A percentile compares a stretch with the other conserved stretches of the same genome.
Evolutionary conservation across 2,797 vertebrate genomes (phyloP).

Genomic region (Bradypodion ventrale): DNA sequence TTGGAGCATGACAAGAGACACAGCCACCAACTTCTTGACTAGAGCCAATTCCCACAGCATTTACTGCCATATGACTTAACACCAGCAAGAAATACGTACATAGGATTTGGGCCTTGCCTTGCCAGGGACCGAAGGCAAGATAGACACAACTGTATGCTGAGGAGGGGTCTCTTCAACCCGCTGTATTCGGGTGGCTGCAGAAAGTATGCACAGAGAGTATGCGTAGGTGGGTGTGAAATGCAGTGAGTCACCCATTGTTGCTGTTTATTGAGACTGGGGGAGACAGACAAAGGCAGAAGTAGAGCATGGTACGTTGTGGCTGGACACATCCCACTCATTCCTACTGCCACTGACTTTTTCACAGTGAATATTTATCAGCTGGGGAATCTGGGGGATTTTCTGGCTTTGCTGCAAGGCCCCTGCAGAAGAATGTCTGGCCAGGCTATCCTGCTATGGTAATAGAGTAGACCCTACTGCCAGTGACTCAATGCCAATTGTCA

Average conservation of each 20-base stretch:
- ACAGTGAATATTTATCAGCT: neutral
- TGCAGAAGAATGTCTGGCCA: too few species aligned
- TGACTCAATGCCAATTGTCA: too few species aligned
- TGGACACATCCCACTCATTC: neutral
- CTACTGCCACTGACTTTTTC: neutral
- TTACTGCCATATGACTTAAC: too few species aligned
- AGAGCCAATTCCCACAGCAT: too few species aligned
- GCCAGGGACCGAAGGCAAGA: constrained; percentile 13
- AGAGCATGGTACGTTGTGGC: constrained; percentile 35
- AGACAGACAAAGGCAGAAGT: constrained; percentile 10
- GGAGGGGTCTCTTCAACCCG: constrained; percentile 11
- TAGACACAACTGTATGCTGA: constrained; percentile 32
- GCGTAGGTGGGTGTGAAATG: constrained; percentile 70
- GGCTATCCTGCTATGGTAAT: too few species aligned
- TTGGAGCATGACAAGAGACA: too few species aligned
- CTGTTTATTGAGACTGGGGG: constrained; percentile 47
- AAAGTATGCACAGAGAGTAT: constrained; percentile 46
- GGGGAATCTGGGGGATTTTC: neutral
- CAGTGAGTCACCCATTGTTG: constrained; percentile 21
- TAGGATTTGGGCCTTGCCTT: neutral
- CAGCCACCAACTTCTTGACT: too few species aligned
- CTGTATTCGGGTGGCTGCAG: constrained; percentile 41
- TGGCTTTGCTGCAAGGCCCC: too few species aligned
- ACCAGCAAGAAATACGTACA: too few species aligned
- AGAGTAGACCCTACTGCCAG: too few species aligned